phyloP scores from a whole-genome alignment of 1,140 invertebrate genomes.

The Zaprionus lachaisei region DNA sequence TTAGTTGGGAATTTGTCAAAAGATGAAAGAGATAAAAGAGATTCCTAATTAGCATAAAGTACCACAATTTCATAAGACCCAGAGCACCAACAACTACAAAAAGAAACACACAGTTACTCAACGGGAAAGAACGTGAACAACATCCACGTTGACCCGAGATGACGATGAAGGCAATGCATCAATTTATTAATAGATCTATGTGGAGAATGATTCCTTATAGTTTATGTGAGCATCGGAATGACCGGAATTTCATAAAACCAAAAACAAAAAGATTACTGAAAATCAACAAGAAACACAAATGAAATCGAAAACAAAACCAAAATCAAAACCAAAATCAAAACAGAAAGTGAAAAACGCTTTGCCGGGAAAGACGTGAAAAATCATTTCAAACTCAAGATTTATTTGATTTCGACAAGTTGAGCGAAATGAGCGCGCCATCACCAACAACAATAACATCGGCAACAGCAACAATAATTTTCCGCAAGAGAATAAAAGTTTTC shows the following conservation, averaged over 20 bases:
- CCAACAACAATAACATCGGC: slow-evolving; percentile 4
- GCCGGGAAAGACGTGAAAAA: slow-evolving; percentile 39
- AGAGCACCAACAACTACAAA: background rate
- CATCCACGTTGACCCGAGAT: slow-evolving; percentile 31
- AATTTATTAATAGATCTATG: slow-evolving; percentile 53
- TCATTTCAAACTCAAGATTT: slow-evolving; percentile 55
- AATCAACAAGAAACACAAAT: slow-evolving; percentile 11
- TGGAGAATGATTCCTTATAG: slow-evolving; percentile 21
- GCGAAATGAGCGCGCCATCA: slow-evolving; percentile 25
- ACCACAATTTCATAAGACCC: slow-evolving; percentile 25
- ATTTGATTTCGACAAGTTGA: slow-evolving; percentile 51
- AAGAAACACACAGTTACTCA: slow-evolving; percentile 11
- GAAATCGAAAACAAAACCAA: slow-evolving; percentile 2
- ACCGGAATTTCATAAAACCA: slow-evolving; percentile 29
- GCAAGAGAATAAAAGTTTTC: slow-evolving; percentile 42
- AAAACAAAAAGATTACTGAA: background rate
- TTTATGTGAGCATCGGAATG: slow-evolving; percentile 31
- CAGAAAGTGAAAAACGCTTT: slow-evolving; percentile 8
- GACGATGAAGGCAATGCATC: slow-evolving; percentile 49
- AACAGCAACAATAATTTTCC: slow-evolving; percentile 23
- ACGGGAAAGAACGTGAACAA: slow-evolving; percentile 9
- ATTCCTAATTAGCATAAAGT: slow-evolving; percentile 26
- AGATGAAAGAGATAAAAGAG: slow-evolving; percentile 32
- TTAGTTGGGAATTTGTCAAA: background rate
- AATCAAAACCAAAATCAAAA: slow-evolving; percentile 8